Evolutionary conservation across 2,888 invertebrate species (phyloP).

Genomic region (Digitonthophagus gazella): DNA sequence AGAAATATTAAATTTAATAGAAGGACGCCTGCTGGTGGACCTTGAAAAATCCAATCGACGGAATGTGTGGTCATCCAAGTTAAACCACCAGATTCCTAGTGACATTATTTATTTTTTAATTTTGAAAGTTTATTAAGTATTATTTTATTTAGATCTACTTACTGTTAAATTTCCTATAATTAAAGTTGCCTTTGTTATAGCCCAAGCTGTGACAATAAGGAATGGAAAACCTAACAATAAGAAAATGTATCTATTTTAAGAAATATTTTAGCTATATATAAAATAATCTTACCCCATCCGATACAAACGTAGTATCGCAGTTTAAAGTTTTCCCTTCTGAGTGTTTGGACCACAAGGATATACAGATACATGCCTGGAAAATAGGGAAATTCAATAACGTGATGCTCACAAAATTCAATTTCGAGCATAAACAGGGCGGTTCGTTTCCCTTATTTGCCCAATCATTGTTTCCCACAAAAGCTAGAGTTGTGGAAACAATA

Average conservation of each 20-base stretch:
- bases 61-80: neutral
- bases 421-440: neutral
- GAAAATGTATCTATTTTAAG: slow-evolving; percentile 4
- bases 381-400: slow-evolving; percentile 32
- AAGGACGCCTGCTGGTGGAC: slow-evolving; percentile 78
- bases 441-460: neutral
- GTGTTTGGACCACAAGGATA: slow-evolving; percentile 83
- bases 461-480: neutral
- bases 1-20: slow-evolving; percentile 80
- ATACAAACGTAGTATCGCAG: slow-evolving; percentile 76
- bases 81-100: neutral
- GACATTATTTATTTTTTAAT: neutral
- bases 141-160: neutral
- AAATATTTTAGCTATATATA: slow-evolving; percentile 5
- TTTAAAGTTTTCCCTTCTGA: slow-evolving; percentile 82
- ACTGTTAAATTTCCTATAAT: neutral
- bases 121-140: neutral
- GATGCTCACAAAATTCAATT: neutral
- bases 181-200: slow-evolving; percentile 52
- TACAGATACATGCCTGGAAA: slow-evolving; percentile 76
- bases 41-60: slow-evolving; percentile 88
- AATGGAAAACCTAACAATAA: slow-evolving; percentile 56
- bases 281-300: slow-evolving; percentile 75
- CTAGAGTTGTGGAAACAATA: neutral
- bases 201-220: slow-evolving; percentile 58